These are phyloP conservation scores for Dolichoris vasculosae DNA, from an alignment of 1,140 invertebrate species.

Conservation along the genomic window DNA sequence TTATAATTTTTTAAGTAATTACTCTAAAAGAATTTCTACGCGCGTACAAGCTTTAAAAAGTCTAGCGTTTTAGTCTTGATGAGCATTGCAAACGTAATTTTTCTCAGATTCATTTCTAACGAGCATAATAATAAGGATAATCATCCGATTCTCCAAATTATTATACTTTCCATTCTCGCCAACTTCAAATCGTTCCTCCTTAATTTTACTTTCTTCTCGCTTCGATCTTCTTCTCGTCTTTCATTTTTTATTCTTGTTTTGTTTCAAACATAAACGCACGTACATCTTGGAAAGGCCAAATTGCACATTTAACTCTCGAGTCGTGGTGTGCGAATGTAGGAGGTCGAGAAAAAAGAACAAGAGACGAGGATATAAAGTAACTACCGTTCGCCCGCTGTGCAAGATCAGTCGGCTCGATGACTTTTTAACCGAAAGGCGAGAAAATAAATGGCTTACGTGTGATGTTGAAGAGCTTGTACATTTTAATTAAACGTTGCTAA, in stretches of 20 bases:
- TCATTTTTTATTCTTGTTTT: not conserved
- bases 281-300: conserved; percentile 15
- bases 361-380: conserved; percentile 9
- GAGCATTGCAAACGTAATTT: not conserved
- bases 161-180: not conserved
- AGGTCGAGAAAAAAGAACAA: conserved; percentile 15
- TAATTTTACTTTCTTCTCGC: not conserved
- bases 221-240: not conserved
- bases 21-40: too few relatives aligned
- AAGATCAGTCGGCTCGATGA: conserved; percentile 18
- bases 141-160: not conserved
- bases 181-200: conserved; percentile 3
- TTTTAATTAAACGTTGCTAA: conserved; percentile 28
- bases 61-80: too few relatives aligned
- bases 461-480: not conserved
- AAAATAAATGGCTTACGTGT: conserved; percentile 14
- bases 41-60: too few relatives aligned
- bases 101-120: not conserved
- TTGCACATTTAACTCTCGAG: conserved; percentile 23
- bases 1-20: too few relatives aligned
- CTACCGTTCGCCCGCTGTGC: conserved; percentile 36
- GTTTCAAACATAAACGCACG: not conserved
- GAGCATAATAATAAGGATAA: not conserved
- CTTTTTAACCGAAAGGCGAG: conserved; percentile 21
- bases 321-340: not conserved